These are phyloP conservation scores for Lasaia peninsularis DNA, from an alignment of 1,140 invertebrate species.

Conservation along the genomic window DNA sequence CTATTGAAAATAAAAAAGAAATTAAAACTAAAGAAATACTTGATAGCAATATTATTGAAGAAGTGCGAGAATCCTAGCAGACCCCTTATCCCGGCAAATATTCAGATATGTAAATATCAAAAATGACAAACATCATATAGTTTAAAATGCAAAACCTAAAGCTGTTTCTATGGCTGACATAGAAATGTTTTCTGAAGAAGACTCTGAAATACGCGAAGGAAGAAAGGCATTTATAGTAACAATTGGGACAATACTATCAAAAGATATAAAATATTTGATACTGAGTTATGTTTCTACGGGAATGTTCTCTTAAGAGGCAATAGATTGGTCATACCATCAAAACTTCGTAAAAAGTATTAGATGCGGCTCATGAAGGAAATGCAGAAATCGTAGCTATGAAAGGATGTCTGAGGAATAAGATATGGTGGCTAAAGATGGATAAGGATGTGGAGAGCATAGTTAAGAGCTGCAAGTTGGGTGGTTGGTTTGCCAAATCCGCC, in stretches of 20 bases:
- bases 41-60: constrained; percentile 44
- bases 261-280: constrained; percentile 25
- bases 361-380: constrained; percentile 70
- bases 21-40: constrained; percentile 36
- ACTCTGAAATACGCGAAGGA: constrained; percentile 24
- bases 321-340: constrained; percentile 34
- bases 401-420: constrained; percentile 18
- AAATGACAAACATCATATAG: constrained; percentile 10
- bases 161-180: constrained; percentile 25
- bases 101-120: background rate
- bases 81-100: constrained; percentile 22
- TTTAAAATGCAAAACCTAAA: constrained; percentile 4
- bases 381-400: constrained; percentile 69
- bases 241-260: constrained; percentile 26
- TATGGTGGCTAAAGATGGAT: constrained; percentile 64
- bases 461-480: constrained; percentile 53
- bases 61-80: constrained; percentile 38
- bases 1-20: constrained; percentile 31
- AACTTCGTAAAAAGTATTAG: constrained; percentile 30
- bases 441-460: constrained; percentile 58
- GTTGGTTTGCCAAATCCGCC: constrained; percentile 21
- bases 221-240: constrained; percentile 25
- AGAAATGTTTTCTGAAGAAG: constrained; percentile 19
- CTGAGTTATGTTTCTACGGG: constrained; percentile 29
- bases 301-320: constrained; percentile 27